Evolutionary conservation across 2,113 vertebrate genomes (phyloP).

Genomic region (Pluvialis apricaria): DNA sequence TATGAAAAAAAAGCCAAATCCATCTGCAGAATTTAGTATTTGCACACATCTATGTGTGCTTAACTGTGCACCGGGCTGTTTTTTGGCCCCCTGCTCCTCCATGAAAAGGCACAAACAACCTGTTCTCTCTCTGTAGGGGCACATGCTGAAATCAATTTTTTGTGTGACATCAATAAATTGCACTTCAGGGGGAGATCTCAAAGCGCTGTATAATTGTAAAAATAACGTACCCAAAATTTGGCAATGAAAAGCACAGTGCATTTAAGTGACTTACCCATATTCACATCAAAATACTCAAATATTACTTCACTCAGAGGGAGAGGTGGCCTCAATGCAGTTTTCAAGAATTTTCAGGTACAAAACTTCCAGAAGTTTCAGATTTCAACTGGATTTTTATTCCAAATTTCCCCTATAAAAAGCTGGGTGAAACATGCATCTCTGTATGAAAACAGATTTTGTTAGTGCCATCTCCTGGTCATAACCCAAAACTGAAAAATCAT

Average conservation of each 20-base stretch:
- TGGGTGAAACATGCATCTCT: neutral
- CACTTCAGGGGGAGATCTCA: neutral
- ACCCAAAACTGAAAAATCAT: slow-evolving; percentile 52
- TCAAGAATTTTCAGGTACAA: slow-evolving; percentile 19
- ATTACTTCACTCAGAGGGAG: neutral
- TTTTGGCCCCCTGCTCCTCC: neutral
- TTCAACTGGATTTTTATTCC: neutral
- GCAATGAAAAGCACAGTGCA: neutral
- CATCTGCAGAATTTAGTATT: neutral
- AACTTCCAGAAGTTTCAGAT: neutral
- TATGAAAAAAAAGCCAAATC: neutral
- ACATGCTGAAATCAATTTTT: neutral
- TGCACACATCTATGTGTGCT: neutral
- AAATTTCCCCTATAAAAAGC: slow-evolving; percentile 21
- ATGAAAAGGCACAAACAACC: neutral
- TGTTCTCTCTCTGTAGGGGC: neutral
- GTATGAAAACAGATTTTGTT: slow-evolving; percentile 47
- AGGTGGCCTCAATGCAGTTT: neutral
- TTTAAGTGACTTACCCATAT: neutral
- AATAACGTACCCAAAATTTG: neutral
- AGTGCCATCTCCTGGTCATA: slow-evolving; percentile 70
- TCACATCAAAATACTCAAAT: neutral
- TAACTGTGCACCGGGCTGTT: neutral
- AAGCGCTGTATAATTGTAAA: neutral
- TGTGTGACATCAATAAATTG: neutral